phyloP scores from a whole-genome alignment of 2,113 vertebrate species.

The Dipodomys ordii region DNA sequence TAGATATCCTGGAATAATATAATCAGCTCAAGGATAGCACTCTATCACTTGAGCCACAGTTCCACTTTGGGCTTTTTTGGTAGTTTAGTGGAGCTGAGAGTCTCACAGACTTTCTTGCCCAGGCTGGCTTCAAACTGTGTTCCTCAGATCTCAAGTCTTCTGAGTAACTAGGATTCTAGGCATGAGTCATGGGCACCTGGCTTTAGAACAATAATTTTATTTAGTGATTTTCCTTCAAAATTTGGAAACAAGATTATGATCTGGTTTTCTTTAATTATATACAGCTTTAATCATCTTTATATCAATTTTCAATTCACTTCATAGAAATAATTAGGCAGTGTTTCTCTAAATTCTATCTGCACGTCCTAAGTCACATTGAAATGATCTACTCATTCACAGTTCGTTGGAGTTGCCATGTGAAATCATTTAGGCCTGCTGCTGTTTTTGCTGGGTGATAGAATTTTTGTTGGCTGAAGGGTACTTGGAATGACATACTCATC shows the following conservation, averaged over 20 bases:
- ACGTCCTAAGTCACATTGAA: conserved; percentile 44
- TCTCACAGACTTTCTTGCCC: too few relatives aligned
- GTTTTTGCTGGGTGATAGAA: not conserved
- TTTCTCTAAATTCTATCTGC: not conserved
- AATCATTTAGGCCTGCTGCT: not conserved
- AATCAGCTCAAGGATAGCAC: too few relatives aligned
- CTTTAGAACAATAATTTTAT: not conserved
- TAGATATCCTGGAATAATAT: not conserved
- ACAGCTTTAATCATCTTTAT: conserved; percentile 32
- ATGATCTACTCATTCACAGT: not conserved
- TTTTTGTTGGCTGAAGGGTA: not conserved
- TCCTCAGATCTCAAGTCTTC: too few relatives aligned
- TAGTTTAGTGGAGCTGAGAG: too few relatives aligned
- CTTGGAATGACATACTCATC: not conserved
- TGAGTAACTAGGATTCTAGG: too few relatives aligned
- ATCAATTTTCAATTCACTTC: conserved; percentile 27
- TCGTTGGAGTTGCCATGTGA: not conserved
- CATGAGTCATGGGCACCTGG: too few relatives aligned
- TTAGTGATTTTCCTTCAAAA: not conserved
- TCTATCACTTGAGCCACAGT: too few relatives aligned
- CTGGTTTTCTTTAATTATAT: conserved; percentile 4
- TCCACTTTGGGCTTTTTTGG: too few relatives aligned
- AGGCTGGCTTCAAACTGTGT: too few relatives aligned
- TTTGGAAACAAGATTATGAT: conserved; percentile 16
- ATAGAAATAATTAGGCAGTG: conserved; percentile 19